These are phyloP conservation scores for Andricus curvator DNA, from an alignment of 2,888 invertebrate species.

Conservation along the genomic window DNA sequence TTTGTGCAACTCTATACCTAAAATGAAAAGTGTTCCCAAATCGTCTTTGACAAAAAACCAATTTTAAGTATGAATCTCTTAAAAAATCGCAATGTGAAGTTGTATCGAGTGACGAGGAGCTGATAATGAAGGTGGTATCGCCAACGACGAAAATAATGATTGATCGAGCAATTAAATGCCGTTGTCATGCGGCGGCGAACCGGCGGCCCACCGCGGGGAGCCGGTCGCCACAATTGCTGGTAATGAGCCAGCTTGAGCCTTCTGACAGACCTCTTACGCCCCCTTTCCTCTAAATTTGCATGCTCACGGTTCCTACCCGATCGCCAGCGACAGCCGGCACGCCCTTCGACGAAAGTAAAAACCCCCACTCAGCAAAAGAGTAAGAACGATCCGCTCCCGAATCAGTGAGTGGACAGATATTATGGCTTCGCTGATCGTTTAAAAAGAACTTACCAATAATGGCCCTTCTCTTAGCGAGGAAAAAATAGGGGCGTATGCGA, in stretches of 20 bases:
- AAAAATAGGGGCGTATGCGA: background rate
- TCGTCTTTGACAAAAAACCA: too few relatives aligned
- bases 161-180: slow-evolving; percentile 76
- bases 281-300: slow-evolving; percentile 69
- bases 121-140: slow-evolving; percentile 34
- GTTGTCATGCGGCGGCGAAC: slow-evolving; percentile 71
- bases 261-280: slow-evolving; percentile 69
- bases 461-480: background rate
- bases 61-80: too few relatives aligned
- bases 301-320: slow-evolving; percentile 62
- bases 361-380: slow-evolving; percentile 33
- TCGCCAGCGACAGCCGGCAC: slow-evolving; percentile 45
- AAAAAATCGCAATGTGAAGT: background rate
- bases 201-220: slow-evolving; percentile 68
- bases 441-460: slow-evolving; percentile 16
- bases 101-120: slow-evolving; percentile 8
- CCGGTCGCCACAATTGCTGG: slow-evolving; percentile 75
- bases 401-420: slow-evolving; percentile 32
- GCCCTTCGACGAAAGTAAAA: slow-evolving; percentile 53
- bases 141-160: slow-evolving; percentile 62
- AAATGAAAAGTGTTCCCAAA: too few relatives aligned
- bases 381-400: slow-evolving; percentile 16
- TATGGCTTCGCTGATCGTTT: slow-evolving; percentile 9
- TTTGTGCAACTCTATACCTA: too few relatives aligned
- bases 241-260: slow-evolving; percentile 74